A percentile compares a stretch with the other conserved stretches of the same genome.
Evolutionary conservation across 2,888 invertebrate genomes (phyloP).

Genomic region (Yponomeuta cagnagella): DNA sequence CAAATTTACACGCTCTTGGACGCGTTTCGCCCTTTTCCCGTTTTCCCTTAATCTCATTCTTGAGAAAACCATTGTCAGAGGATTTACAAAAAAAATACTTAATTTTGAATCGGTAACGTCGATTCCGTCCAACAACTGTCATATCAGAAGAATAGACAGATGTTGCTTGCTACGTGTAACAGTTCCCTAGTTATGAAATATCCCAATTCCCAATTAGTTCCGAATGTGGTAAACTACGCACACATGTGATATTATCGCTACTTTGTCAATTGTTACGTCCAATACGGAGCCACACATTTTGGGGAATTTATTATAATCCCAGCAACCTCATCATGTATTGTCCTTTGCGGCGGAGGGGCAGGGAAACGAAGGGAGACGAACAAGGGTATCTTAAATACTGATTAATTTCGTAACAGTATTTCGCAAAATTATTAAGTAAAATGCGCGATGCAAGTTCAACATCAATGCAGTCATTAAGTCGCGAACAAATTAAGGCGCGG

Average conservation of each 20-base stretch:
- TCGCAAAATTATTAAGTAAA: neutral
- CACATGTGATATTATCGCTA: slow-evolving; percentile 72
- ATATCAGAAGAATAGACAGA: slow-evolving; percentile 41
- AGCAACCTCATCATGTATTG: slow-evolving; percentile 60
- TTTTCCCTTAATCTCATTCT: slow-evolving; percentile 22
- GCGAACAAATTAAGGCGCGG: slow-evolving; percentile 52
- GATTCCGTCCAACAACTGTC: neutral
- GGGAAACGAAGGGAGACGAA: slow-evolving; percentile 42
- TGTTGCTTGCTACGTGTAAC: slow-evolving; percentile 47
- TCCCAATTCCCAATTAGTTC: slow-evolving; percentile 74
- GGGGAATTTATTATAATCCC: slow-evolving; percentile 72
- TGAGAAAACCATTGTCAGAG: slow-evolving; percentile 3
- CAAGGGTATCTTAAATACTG: slow-evolving; percentile 44
- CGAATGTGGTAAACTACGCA: slow-evolving; percentile 64
- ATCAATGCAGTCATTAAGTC: slow-evolving; percentile 49
- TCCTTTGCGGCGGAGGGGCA: slow-evolving; percentile 38
- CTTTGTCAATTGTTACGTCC: slow-evolving; percentile 67
- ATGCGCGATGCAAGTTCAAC: slow-evolving; percentile 22
- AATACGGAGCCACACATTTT: slow-evolving; percentile 73
- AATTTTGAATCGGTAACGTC: neutral
- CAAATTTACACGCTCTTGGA: slow-evolving; percentile 58
- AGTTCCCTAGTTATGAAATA: slow-evolving; percentile 61
- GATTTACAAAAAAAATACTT: neutral
- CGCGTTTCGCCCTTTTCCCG: slow-evolving; percentile 65
- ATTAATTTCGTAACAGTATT: slow-evolving; percentile 38